Evolutionary conservation across 2,113 vertebrate genomes (phyloP), one percentile per base, ranked within the genome.

Genomic region (Callionymus lyra): DNA sequence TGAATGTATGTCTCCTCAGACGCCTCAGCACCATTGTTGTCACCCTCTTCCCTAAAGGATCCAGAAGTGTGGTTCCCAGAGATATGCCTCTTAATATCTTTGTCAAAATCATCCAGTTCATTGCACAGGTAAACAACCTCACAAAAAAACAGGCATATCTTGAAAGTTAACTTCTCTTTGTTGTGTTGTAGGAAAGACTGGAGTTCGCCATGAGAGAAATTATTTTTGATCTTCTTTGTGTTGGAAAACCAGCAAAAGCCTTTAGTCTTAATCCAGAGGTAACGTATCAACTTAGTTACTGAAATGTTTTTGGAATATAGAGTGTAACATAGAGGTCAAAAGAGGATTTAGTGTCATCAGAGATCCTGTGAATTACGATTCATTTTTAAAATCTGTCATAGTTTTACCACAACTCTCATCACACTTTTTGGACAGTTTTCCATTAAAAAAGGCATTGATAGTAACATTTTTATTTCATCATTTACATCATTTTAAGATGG

Each of bases 181-280:
- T 27, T 27, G 21, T 27, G 21, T 27, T 27, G 4, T 65, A 98
- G 95, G 94, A 98, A 74, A 84, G 92, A 59, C 88, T 98, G 60
- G 95, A 98, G 86, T 98, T 94, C 77, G 92, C 94, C 36, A 98
- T 97, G 95, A 97, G 91, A 82, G 95, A 98, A 84, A 98, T 98
- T 50, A 94, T 98, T 63, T 97, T 89, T 80, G 95, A 98, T 74
- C 91, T 98, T 53, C 90, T 98, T 47, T 90, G 87, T 82, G 94
- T 98, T 65, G 93, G 91, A 47, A 98, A 97, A 80, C 88, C 91
- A 54, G 86, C 93, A 47, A 98, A 97, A 84, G 92, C 93, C 50
- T 97, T 98, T 75, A 96, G 90, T 88, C 91, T 98, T 75, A 98
- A 93, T 59, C 95, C 95, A 53, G 95, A 98, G 94, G 94, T 98